Percentiles rank a stretch among this genome's conserved stretches.
Evolutionary conservation across 2,113 vertebrate species (phyloP).

Genomic region (Bettongia penicillata): DNA sequence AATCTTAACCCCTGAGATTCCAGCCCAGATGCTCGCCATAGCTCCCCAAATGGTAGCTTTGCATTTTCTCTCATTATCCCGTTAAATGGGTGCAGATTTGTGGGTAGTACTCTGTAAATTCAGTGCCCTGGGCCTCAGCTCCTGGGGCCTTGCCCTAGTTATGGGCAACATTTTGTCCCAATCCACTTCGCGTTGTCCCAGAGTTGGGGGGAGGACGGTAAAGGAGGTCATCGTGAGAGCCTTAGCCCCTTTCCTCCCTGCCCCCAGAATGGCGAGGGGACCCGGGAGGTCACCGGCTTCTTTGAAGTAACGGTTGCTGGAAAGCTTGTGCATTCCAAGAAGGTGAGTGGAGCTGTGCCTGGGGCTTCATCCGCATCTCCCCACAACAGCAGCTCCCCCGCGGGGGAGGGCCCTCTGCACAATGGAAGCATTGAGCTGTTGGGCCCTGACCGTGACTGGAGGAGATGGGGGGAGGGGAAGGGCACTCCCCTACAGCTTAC

Average conservation of each 20-base stretch:
- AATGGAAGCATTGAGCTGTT: background rate
- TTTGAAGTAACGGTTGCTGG: constrained; percentile 81
- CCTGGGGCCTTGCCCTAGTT: too few relatives aligned
- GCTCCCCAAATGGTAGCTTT: background rate
- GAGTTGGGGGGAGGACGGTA: background rate
- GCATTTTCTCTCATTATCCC: too few relatives aligned
- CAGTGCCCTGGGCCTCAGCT: too few relatives aligned
- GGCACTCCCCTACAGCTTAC: background rate
- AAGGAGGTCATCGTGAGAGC: background rate
- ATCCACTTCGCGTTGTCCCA: background rate
- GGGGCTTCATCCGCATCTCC: too few relatives aligned
- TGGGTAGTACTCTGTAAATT: too few relatives aligned
- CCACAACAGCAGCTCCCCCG: background rate
- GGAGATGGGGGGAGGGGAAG: too few relatives aligned
- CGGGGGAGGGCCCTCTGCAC: background rate
- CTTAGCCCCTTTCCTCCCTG: background rate
- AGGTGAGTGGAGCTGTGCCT: constrained; percentile 62
- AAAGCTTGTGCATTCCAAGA: constrained; percentile 83
- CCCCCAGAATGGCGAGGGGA: constrained; percentile 77
- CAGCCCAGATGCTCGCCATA: fast-evolving
- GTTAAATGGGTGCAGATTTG: too few relatives aligned
- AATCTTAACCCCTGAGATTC: too few relatives aligned
- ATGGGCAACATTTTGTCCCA: too few relatives aligned
- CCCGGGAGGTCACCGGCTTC: constrained; percentile 79
- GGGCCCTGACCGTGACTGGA: background rate